Base-by-base conservation (phyloP, 2,113 vertebrate species). In the Tragelaphus strepsiceros region DNA sequence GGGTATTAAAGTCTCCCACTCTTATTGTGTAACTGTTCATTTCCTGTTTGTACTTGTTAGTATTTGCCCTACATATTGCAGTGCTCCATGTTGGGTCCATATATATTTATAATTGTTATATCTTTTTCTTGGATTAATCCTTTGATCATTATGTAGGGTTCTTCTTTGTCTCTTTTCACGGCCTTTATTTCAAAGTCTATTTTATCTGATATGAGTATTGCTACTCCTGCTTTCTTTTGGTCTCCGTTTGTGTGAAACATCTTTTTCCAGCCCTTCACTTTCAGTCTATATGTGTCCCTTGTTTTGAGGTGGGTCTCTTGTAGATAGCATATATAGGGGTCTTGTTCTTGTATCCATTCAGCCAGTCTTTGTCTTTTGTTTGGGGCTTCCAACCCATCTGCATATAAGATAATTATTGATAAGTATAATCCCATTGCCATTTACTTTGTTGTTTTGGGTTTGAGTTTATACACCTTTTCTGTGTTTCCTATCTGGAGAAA, bases 121-220 rank as follows among this genome's bases (percentile, higher is more conserved):
- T 71, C n/a, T 71, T 67, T 32, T n/a, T 67, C 64, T 71, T 35
- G n/a, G n/a, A 71, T 21, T 12, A 10, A 5, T 22, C 19, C 2
- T 35, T 35, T 71, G 19, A 22, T 22, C n/a, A 12, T 22, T 22
- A 71, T 71, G n/a, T 35, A 71, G 17, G 22, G 64, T 35, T 10
- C n/a, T 35, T 71, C n/a, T 21, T 35, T 35, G n/a, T 35, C 17
- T 35, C 19, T 35, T 35, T 35, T 35, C 64, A 22, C 0, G 0
- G 5, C n/a, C n/a, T 71, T 35, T 35, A 71, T 71, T 71, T 71
- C n/a, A 71, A 71, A 71, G n/a, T 35, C 67, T 22, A 35, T 71
- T 35, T 71, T 35, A 71, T 35, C 19, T 22, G n/a, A 71, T 71
- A 12, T 71, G n/a, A 35, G 19, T 71, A 71, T 12, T 71, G n/a